Evolutionary conservation across 1,140 invertebrate genomes (phyloP), one percentile per base, ranked within the genome.

Genomic region (Saccostrea echinata): DNA sequence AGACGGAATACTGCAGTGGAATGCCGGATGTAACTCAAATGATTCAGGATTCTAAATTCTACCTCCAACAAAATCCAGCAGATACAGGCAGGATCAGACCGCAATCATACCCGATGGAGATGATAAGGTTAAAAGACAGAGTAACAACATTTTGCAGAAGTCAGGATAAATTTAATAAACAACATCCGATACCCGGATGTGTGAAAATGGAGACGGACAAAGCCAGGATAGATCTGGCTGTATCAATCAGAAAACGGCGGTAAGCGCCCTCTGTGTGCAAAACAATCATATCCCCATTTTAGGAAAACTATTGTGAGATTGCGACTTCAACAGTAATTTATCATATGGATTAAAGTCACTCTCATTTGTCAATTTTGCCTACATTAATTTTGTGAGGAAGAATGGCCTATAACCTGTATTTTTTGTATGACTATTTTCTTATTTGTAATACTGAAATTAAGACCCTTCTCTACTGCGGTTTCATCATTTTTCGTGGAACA

Each of bases 131-230:
- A 71, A 27, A 84, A 33, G 64, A 84, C 11, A 53, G 87, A 51
- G 80, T 88, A 24, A 80, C 84, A 57, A 57, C 61, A 18, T 88
- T 88, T 27, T 88, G 87, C 81, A 88, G 57, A 81, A 52, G 27
- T n/a, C 87, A 88, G 84, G 87, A 88, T 18, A 76, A 81, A 27
- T 88, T 88, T 80, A 88, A 88, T n/a, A 84, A 88, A 52, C 53
- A 55, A 30, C 83, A 88, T 61, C 87, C 87, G 33, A 84, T 88
- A 16, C 84, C 87, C 8, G 18, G 68, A 51, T 76, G 83, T 80
- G 71, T 88, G 35, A 76, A 85, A 43, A 16, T 51, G 43, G 68
- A 53, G 52, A 43, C 81, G 18, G 87, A 88, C 18, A 61, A 88
- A 21, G 87, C 68, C 53, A 84, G 87, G 84, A 84, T 84, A 11